These are phyloP conservation scores for Drosophila orena DNA, from an alignment of 1,140 invertebrate species.

Conservation along the genomic window DNA sequence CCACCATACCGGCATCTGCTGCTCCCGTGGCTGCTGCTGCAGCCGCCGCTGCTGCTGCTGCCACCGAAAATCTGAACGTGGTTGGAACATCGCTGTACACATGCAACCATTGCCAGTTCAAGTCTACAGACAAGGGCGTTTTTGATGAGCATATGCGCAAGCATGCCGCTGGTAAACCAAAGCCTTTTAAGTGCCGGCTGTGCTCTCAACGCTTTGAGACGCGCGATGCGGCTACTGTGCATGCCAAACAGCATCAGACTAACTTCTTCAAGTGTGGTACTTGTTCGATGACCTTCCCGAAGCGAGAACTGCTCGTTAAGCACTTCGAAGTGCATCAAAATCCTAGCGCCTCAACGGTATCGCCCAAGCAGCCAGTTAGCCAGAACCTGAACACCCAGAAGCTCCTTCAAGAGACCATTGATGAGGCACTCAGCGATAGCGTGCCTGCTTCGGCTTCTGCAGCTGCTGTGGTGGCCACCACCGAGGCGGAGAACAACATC, in stretches of 20 bases:
- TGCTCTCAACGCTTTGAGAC: conserved; percentile 84
- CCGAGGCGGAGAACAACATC: conserved; percentile 73
- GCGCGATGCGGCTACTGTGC: conserved; percentile 78
- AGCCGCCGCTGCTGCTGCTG: conserved; percentile 57
- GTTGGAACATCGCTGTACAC: conserved; percentile 65
- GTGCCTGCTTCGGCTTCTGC: conserved; percentile 46
- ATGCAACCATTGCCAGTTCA: conserved; percentile 83
- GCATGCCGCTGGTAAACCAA: conserved; percentile 74
- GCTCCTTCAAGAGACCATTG: conserved; percentile 83
- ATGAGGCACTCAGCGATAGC: conserved; percentile 80
- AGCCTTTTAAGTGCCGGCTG: conserved; percentile 84
- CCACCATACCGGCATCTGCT: conserved; percentile 72
- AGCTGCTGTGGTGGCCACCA: conserved; percentile 55
- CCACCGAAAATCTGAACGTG: conserved; percentile 37
- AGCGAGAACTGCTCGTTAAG: conserved; percentile 78
- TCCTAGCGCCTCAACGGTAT: conserved; percentile 15
- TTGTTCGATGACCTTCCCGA: conserved; percentile 81
- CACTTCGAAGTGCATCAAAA: conserved; percentile 82
- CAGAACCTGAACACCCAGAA: conserved; percentile 81
- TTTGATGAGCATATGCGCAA: conserved; percentile 83
- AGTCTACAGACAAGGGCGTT: conserved; percentile 76
- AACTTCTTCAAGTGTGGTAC: conserved; percentile 84
- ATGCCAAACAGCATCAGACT: conserved; percentile 83
- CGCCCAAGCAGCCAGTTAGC: conserved; percentile 29
- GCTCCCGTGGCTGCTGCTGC: conserved; percentile 63